Conservation (phyloP, 2,888 invertebrate species). For the Callyntrura guangdongensis region DNA sequence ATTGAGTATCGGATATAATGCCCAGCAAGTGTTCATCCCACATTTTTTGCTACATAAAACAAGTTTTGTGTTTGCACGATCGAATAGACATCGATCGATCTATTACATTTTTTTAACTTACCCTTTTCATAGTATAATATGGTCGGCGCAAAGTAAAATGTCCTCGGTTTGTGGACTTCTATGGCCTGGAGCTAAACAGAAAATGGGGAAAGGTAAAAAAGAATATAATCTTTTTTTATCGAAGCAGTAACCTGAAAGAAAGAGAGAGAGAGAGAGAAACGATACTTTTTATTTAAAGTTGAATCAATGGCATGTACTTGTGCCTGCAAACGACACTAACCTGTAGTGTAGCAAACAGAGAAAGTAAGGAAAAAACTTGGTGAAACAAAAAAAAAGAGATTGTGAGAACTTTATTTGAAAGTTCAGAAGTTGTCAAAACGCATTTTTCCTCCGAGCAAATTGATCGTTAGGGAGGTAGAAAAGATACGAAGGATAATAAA, state of each 20-base stretch:
- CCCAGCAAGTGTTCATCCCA: neutral
- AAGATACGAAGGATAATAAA: neutral
- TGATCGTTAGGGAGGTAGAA: slow-evolving; percentile 12
- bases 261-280: neutral
- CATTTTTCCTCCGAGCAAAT: neutral
- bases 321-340: slow-evolving; percentile 1
- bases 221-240: slow-evolving; percentile 24
- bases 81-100: slow-evolving; percentile 1
- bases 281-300: slow-evolving; percentile 25
- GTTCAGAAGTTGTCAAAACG: slow-evolving; percentile 27
- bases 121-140: too few species aligned
- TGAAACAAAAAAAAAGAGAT: neutral
- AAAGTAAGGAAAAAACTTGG: neutral
- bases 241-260: neutral
- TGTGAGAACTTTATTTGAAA: neutral
- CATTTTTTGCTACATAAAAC: neutral
- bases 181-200: slow-evolving; percentile 14
- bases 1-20: too few species aligned
- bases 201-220: slow-evolving; percentile 18
- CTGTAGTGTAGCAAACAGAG: too few species aligned
- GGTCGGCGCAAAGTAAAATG: slow-evolving; percentile 9
- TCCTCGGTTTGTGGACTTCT: neutral
- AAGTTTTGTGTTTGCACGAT: neutral
- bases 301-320: slow-evolving; percentile 50
- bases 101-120: too few species aligned